phyloP scores from a whole-genome alignment of 92 coral and sea anemone species.

The Zoanthus sociatus region DNA sequence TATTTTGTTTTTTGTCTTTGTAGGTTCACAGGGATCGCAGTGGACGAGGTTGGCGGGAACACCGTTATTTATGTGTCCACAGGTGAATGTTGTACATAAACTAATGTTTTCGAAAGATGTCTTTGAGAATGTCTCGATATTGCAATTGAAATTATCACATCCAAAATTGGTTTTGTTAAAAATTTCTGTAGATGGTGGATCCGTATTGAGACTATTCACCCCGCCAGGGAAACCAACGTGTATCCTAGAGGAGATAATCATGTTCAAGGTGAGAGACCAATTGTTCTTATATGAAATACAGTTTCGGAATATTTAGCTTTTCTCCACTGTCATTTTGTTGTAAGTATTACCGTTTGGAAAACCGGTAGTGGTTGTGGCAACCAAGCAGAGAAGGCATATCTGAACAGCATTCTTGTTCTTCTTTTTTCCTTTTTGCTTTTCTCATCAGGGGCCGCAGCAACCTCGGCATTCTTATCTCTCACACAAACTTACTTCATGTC shows the following conservation, averaged over 20 bases:
- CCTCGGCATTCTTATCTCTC: no score
- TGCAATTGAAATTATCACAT: background rate
- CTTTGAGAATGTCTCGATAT: background rate
- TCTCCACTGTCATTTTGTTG: background rate
- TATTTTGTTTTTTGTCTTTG: background rate
- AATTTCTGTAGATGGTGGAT: constrained; percentile 73
- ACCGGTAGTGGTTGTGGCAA: no score
- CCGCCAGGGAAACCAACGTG: constrained; percentile 66
- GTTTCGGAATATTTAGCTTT: background rate
- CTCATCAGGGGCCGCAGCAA: no score
- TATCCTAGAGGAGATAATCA: constrained; percentile 73
- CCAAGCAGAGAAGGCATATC: no score
- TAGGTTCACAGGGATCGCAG: constrained; percentile 74
- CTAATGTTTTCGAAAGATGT: background rate
- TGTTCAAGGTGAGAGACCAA: constrained; percentile 70
- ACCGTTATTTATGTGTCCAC: constrained; percentile 20
- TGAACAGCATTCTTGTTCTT: no score
- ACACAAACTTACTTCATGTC: no score
- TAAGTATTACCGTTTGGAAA: no score
- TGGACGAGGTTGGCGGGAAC: constrained; percentile 51
- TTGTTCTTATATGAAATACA: background rate
- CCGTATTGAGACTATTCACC: constrained; percentile 80
- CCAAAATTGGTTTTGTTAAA: background rate
- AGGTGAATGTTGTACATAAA: background rate
- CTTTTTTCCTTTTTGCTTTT: no score